Base-by-base conservation (phyloP, 2,113 vertebrate species). In the Syngnathus scovelli region DNA sequence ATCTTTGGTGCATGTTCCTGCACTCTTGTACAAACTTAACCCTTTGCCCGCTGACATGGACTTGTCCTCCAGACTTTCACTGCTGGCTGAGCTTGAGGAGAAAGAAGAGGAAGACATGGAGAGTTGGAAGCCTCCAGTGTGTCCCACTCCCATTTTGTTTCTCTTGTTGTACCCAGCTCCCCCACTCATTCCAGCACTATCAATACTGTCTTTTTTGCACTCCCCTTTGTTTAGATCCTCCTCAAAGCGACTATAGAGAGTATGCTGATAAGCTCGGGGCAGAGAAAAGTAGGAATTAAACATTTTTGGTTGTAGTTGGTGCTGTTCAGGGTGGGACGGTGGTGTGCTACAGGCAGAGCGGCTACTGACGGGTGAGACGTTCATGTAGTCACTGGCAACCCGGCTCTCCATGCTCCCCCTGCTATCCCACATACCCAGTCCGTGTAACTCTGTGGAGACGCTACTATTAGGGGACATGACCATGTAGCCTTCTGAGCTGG, bases 1-100 rank as follows among this genome's bases (percentile, higher is more conserved):
- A 5, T 90, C 90, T 78, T 90, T 91, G 36, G 80, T 76, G 67
- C 85, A 76, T 11, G 82, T 72, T 46, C 85, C 86, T 1, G 77
- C 82, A 67, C 86, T 79, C 78, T 82, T 86, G 68, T 80, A 75
- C 49, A 88, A 60, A 75, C 86, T 85, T 67, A 89, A 81, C 64
- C 82, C 85, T 69, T 80, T 78, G 39, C 86, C 87, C 16, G 81
- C 85, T 7, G 87, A 87, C 61, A 85, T 52, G 11, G 89, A 88
- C 64, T 89, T 89, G 60, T 92, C 92, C 66, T 92, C 92, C 64
- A 94, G 85, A 76, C 93, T 93, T 75, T 94, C 93, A n/a, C 90
- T 92, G 83, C 92, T 93, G 68, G 92, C 90, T 21, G 92, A 92
- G 80, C 90, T 91, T 41, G 91, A 93, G 75, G 90, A 93, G 82